Evolutionary conservation across 2,113 vertebrate genomes (phyloP).

Genomic region (Menidia beryllina): DNA sequence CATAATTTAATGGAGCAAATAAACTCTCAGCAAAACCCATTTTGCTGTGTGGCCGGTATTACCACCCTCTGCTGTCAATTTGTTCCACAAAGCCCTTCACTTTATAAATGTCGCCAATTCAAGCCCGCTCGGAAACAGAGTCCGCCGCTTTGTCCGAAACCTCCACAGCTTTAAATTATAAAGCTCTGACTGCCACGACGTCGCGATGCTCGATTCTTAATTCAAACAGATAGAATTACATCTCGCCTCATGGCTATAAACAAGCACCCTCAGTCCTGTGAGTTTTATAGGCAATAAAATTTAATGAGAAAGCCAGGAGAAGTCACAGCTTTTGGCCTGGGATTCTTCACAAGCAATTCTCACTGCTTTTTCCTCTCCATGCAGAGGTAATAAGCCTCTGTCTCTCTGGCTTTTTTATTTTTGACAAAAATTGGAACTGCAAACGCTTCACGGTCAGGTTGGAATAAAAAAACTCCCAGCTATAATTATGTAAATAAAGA

Average conservation of each 20-base stretch:
- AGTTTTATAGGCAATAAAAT: constrained; percentile 84
- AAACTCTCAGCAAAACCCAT: no score
- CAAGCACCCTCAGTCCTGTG: constrained; percentile 69
- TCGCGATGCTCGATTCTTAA: constrained; percentile 31
- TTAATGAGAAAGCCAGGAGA: constrained; percentile 80
- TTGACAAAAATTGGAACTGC: no score
- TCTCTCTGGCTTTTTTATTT: no score
- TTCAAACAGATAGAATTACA: constrained; percentile 50
- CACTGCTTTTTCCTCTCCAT: constrained; percentile 86
- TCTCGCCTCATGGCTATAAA: constrained; percentile 59
- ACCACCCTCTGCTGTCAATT: not conserved
- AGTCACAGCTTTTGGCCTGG: constrained; percentile 88
- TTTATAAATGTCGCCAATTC: constrained; percentile 12
- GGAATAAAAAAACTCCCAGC: no score
- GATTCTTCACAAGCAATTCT: constrained; percentile 82
- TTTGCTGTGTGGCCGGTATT: no score
- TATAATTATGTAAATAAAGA: no score
- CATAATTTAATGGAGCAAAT: constrained; percentile 1
- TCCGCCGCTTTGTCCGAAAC: constrained; percentile 7
- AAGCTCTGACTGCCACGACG: constrained; percentile 25
- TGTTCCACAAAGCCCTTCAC: not conserved
- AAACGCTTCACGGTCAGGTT: no score
- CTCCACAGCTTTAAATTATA: constrained; percentile 20
- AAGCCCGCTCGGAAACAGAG: not conserved
- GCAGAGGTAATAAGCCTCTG: constrained; percentile 80